Percentiles rank a stretch among this genome's conserved stretches.
These are phyloP conservation scores for Gallinago nigripennis DNA, from an alignment of 2,797 vertebrate species.

Conservation along the genomic window DNA sequence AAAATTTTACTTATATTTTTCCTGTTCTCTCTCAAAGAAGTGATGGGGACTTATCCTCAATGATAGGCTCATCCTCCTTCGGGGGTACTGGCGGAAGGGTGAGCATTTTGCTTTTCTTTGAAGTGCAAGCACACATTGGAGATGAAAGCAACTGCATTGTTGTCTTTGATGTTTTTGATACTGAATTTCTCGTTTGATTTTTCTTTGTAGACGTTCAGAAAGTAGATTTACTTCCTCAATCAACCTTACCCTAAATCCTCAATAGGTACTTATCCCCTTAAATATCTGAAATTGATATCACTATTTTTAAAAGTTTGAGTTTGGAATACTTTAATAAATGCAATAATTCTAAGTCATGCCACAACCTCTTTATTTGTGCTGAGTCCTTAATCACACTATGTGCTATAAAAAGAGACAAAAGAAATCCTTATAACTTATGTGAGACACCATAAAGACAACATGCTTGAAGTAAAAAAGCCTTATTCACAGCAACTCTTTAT, in stretches of 20 bases:
- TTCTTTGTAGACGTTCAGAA: conserved; percentile 67
- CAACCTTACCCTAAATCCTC: conserved; percentile 60
- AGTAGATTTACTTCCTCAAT: conserved; percentile 71
- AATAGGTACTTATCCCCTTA: conserved; percentile 44
- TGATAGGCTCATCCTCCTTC: conserved; percentile 63
- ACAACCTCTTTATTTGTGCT: not conserved
- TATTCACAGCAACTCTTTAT: not conserved
- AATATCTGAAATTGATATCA: conserved; percentile 56
- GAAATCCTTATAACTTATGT: not conserved
- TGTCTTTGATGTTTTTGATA: conserved; percentile 82
- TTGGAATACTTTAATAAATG: not conserved
- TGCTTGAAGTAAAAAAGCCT: not conserved
- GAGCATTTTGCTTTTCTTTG: conserved; percentile 78
- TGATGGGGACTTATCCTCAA: conserved; percentile 51
- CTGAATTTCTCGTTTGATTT: conserved; percentile 79
- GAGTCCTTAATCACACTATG: not conserved
- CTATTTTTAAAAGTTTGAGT: not conserved
- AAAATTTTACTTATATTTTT: conserved; percentile 24
- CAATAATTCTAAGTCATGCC: not conserved
- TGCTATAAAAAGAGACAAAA: not conserved
- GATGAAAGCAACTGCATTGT: conserved; percentile 79
- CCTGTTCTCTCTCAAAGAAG: conserved; percentile 44
- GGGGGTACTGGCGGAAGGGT: conserved; percentile 63
- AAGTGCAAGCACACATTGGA: conserved; percentile 74
- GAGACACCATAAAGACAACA: not conserved